Conservation (phyloP, 2,888 invertebrate species). For the Drosophila melanocephala region DNA sequence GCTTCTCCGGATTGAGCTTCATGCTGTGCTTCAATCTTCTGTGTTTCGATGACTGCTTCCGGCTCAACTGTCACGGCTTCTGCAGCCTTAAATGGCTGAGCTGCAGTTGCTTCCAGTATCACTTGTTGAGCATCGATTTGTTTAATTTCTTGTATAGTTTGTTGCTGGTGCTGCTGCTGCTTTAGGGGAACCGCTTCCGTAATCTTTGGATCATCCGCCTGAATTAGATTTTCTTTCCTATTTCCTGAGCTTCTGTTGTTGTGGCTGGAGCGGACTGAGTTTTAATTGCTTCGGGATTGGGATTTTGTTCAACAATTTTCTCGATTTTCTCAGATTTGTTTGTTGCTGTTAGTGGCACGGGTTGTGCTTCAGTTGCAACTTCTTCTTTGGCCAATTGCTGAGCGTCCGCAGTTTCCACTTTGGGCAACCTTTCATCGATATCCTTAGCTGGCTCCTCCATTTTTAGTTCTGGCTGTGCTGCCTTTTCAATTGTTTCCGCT, state of each 20-base stretch:
- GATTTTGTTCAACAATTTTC: not conserved
- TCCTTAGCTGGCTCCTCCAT: not conserved
- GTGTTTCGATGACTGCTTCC: not conserved
- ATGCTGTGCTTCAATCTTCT: not conserved
- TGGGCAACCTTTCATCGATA: not conserved
- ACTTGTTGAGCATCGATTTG: not conserved
- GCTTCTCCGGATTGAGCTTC: not conserved
- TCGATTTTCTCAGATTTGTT: not conserved
- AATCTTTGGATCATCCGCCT: not conserved
- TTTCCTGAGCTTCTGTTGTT: not conserved
- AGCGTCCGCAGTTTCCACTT: not conserved
- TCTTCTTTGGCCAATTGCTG: not conserved
- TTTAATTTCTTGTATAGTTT: not conserved
- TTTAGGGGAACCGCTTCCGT: not conserved
- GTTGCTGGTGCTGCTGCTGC: not conserved
- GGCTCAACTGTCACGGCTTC: not conserved
- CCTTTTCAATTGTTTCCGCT: not conserved
- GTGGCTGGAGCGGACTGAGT: not conserved
- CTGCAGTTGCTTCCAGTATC: not conserved
- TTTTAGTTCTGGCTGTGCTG: not conserved
- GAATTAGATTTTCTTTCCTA: not conserved
- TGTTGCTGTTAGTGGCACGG: not conserved
- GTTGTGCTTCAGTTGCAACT: not conserved
- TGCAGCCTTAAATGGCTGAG: not conserved
- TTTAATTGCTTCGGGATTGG: not conserved